A percentile compares a stretch with the other conserved stretches of the same genome.
phyloP scores from a whole-genome alignment of 2,797 vertebrate species.

The Molossus alvarezi region DNA sequence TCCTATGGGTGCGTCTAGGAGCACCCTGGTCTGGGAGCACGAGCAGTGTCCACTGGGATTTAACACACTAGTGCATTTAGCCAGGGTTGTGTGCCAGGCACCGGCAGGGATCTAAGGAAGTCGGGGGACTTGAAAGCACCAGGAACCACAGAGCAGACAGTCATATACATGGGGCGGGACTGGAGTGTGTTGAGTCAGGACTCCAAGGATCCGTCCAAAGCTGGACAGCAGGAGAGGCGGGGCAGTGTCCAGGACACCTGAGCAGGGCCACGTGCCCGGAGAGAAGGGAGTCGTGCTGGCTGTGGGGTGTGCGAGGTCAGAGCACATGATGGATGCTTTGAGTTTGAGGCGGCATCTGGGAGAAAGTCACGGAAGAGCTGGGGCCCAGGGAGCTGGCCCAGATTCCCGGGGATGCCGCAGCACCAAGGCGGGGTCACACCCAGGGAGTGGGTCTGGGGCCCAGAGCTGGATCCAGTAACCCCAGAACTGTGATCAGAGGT shows the following conservation, averaged over 20 bases:
- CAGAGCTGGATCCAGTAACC: not conserved
- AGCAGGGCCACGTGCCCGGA: not conserved
- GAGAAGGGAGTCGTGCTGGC: accelerated
- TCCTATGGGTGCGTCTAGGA: not conserved
- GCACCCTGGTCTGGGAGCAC: not conserved
- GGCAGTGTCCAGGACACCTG: too few species aligned
- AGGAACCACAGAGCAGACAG: not conserved
- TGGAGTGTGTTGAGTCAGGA: not conserved
- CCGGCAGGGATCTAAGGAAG: not conserved
- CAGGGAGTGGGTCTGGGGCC: not conserved
- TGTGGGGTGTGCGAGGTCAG: not conserved
- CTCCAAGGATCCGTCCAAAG: not conserved
- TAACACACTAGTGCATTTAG: not conserved
- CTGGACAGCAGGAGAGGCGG: not conserved
- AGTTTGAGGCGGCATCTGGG: not conserved
- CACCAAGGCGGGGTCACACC: not conserved
- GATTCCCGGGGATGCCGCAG: not conserved
- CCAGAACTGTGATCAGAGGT: not conserved
- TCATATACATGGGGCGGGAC: accelerated
- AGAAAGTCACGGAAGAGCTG: not conserved
- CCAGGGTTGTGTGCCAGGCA: not conserved
- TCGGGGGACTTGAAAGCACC: not conserved
- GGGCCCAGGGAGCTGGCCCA: not conserved
- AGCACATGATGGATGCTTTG: not conserved
- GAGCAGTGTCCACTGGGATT: not conserved